Evolutionary conservation across 2,888 invertebrate genomes (phyloP).

Genomic region (Lamellibrachia satsuma): DNA sequence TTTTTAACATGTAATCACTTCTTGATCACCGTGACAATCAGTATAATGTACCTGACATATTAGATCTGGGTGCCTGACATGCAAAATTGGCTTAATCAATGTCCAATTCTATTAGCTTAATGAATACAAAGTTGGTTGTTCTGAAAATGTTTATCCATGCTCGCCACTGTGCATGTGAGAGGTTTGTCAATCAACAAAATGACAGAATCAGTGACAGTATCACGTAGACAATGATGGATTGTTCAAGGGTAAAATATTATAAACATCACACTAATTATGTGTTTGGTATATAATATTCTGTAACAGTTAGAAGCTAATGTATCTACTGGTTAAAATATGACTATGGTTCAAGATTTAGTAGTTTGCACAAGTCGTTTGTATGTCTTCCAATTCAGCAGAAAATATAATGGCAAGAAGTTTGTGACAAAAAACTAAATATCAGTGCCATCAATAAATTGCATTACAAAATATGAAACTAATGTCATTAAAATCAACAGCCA

Average conservation of each 20-base stretch:
- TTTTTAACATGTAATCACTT: background rate
- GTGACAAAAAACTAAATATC: background rate
- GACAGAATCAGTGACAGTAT: background rate
- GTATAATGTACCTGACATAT: conserved; percentile 3
- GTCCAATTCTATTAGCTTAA: background rate
- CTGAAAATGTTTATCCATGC: background rate
- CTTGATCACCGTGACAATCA: background rate
- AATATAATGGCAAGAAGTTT: background rate
- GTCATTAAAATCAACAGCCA: background rate
- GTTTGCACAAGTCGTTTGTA: background rate
- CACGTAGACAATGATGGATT: background rate
- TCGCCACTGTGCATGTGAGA: background rate
- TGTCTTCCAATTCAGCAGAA: background rate
- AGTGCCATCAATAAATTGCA: background rate
- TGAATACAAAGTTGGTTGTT: background rate
- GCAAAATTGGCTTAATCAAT: background rate
- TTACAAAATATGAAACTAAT: background rate
- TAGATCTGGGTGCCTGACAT: background rate
- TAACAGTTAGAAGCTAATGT: background rate
- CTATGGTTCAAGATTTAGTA: background rate
- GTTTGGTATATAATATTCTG: background rate
- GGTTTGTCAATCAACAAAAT: background rate
- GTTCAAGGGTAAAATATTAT: background rate
- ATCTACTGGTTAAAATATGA: background rate
- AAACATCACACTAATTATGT: background rate